phyloP scores from a whole-genome alignment of 2,797 vertebrate species.

The Microcaecilia unicolor region DNA sequence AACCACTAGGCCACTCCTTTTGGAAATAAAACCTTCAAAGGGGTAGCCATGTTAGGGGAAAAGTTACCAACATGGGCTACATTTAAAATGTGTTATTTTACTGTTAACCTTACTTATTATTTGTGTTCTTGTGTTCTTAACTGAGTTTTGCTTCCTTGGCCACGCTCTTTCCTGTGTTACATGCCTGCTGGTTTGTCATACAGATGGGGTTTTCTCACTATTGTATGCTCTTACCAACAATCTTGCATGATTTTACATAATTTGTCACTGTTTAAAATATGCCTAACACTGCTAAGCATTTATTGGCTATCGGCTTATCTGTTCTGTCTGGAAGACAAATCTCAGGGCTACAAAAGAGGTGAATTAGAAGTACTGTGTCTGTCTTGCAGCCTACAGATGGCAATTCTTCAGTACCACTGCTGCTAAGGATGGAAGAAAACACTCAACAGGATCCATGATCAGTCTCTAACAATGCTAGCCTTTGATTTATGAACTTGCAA shows the following conservation, averaged over 20 bases:
- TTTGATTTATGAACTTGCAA: neutral
- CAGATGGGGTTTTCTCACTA: constrained; percentile 2
- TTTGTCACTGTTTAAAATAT: constrained; percentile 9
- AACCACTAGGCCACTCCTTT: no score
- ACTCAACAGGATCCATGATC: neutral
- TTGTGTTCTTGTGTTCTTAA: no score
- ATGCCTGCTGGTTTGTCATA: neutral
- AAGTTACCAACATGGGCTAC: no score
- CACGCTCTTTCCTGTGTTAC: neutral
- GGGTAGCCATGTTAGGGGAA: no score
- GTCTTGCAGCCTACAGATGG: constrained; percentile 14
- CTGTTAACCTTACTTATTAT: no score
- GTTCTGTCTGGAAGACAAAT: neutral
- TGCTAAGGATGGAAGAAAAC: constrained; percentile 20
- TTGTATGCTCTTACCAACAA: neutral
- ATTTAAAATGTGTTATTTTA: no score
- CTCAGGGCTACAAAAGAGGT: neutral
- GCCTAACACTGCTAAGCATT: neutral
- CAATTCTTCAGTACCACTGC: constrained; percentile 14
- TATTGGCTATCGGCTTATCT: neutral
- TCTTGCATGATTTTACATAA: constrained; percentile 7
- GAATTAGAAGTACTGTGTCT: constrained; percentile 5
- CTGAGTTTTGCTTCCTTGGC: constrained; percentile 1
- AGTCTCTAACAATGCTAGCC: neutral
- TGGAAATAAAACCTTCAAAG: no score